Base-by-base conservation (phyloP, 1,140 invertebrate species). In the Leucophenga varia region DNA sequence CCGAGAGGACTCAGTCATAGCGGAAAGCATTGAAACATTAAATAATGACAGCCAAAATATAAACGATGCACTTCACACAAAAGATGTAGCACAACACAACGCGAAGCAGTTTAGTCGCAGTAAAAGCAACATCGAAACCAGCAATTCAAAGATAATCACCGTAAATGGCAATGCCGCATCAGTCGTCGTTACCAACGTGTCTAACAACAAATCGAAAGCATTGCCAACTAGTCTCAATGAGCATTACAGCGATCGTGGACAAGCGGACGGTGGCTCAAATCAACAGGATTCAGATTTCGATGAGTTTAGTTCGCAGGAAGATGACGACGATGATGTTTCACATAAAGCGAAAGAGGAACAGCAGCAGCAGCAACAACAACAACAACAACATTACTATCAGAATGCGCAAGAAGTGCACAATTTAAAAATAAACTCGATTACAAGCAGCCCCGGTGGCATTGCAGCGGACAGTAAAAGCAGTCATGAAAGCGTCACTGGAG, bases 221-320 rank as follows among this genome's bases (percentile, higher is more conserved):
- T 57, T 74, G 36, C 64, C 67, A 14, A 56, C 64, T 30, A 35
- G n/a, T 42, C 47, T 41, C 2, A 40, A 45, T 41, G 52, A 55
- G 21, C 49, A 47, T 19, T 52, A 52, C n/a, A 55, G 54, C 16
- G 89, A 93, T 72, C 79, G 89, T 14, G 90, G 89, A 1, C 84
- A 86, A 31, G 90, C 84, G 2, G 90, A 93, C 74, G 89, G 90
- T 2, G 88, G 88, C 53, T 92, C 90, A 18, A 86, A 86, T 64
- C 86, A 88, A 69, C 86, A 86, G 46, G 87, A 90, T 63, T 87
- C 86, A 52, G 87, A 89, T 73, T 87, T 88, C 69, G 86, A 89
- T 74, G 86, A 88, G 65, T 89, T 88, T 63, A 88, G 85, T 30
- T 88, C 85, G 25, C 83, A 87, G 74, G 76, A 65, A 16, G 70